These are phyloP conservation scores for Neuroscelio doddi DNA, from an alignment of 2,888 invertebrate species.

Conservation along the genomic window DNA sequence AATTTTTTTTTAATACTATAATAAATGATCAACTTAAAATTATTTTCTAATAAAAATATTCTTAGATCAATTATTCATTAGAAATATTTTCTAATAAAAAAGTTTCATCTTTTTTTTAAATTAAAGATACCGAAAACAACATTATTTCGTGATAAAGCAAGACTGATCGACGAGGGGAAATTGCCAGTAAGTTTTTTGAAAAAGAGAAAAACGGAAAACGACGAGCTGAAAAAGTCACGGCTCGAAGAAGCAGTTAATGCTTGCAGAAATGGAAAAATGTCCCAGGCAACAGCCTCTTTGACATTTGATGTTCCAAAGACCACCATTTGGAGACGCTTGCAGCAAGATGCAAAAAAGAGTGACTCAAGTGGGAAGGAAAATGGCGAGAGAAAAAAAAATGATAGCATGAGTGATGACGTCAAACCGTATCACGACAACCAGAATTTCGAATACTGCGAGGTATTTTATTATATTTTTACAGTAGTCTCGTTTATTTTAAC, in stretches of 20 bases:
- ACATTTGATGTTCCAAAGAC: conserved; percentile 71
- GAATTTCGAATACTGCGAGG: conserved; percentile 45
- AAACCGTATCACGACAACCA: conserved; percentile 13
- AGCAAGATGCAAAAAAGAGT: conserved; percentile 55
- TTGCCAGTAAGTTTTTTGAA: conserved; percentile 67
- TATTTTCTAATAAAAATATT: neutral
- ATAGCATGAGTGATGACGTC: neutral
- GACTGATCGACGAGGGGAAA: conserved; percentile 69
- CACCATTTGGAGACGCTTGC: conserved; percentile 71
- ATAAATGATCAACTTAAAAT: no score
- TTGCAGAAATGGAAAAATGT: conserved; percentile 71
- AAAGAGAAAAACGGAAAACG: conserved; percentile 65
- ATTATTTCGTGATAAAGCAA: conserved; percentile 69
- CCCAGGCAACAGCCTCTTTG: conserved; percentile 70
- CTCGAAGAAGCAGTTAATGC: conserved; percentile 71
- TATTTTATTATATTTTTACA: no score
- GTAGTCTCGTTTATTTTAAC: no score
- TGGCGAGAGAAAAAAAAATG: conserved; percentile 9
- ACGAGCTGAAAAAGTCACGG: conserved; percentile 62
- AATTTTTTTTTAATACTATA: no score
- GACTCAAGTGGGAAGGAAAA: conserved; percentile 9
- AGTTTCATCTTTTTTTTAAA: neutral
- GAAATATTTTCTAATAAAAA: neutral
- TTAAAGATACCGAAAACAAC: conserved; percentile 71
- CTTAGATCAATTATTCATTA: neutral